Evolutionary conservation across 2,113 vertebrate species (phyloP), one percentile per base, ranked within the genome.

Genomic region (Asarcornis scutulata): DNA sequence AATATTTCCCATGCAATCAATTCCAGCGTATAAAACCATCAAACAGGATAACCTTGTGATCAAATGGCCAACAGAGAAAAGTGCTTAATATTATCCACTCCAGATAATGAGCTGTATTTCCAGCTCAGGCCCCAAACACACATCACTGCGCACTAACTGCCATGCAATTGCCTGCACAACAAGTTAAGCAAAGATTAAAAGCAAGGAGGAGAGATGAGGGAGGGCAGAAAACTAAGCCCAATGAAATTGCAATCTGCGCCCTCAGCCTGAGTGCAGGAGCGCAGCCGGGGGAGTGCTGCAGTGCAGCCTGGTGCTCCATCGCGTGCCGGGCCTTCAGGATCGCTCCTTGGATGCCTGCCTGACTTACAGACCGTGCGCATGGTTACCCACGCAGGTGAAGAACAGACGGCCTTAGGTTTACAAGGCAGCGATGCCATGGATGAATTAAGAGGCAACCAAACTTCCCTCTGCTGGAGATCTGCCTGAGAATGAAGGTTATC

Each of bases 31-130:
- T 91, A 93, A 92, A 96, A 14, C 91, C 83, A 95, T 94, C 95
- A 92, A 91, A 86, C 69, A 11, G 90, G 93, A 90, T 96, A 93
- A 95, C 86, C 92, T 94, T 90, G 90, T 86, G 93, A 97, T 96
- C 93, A 96, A 97, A 96, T 21, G 88, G 90, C 95, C 91, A 96
- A 93, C 92, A 93, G 91, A 94, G 95, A 72, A 83, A 92, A 96
- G 93, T 79, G 86, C 83, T 96, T 97, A 94, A 96, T 96, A 96
- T 96, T 89, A 86, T 83, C 93, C 93, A 92, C 83, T 94, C 86
- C 93, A 92, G 92, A 88, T 92, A 97, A 95, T 60, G 91, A 96
- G 96, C 95, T 44, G 20, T 56, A 91, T 93, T 91, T 96, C 88
- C 92, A 95, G 88, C 80, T 6, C 88, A 29, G 92, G 80, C 88